Percentiles rank a stretch among this genome's conserved stretches.
Conservation (phyloP, 2,797 vertebrate species). For the Leptoclinus maculatus region DNA sequence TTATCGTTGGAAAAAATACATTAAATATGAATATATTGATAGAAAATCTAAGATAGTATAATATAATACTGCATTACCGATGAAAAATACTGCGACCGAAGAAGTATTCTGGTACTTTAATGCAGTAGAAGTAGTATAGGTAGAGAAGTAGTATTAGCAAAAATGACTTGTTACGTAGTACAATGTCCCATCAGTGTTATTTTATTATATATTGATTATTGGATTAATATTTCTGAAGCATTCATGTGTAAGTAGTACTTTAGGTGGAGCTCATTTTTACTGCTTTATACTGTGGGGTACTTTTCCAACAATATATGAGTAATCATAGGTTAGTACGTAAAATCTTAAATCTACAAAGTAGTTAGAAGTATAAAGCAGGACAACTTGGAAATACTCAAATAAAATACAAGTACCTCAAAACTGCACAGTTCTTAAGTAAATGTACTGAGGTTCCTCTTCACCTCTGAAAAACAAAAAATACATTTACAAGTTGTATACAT, state of each 20-base stretch:
- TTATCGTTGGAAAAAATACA: not conserved
- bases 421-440: too few relatives aligned
- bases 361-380: not conserved
- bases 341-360: not conserved
- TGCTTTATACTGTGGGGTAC: not conserved
- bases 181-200: too few relatives aligned
- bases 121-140: not conserved
- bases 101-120: not conserved
- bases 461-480: not conserved
- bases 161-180: not conserved
- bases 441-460: not conserved
- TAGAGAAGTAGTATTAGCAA: not conserved
- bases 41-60: not conserved
- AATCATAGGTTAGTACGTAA: rapidly evolving
- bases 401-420: not conserved
- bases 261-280: not conserved
- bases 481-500: not conserved
- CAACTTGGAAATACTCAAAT: not conserved
- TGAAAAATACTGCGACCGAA: not conserved
- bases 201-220: not conserved
- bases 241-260: not conserved
- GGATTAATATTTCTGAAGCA: not conserved
- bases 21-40: not conserved
- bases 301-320: not conserved
- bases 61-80: not conserved